Evolutionary conservation across 1,140 invertebrate species (phyloP), one percentile per base, ranked within the genome.

Genomic region (Streblospio benedicti): DNA sequence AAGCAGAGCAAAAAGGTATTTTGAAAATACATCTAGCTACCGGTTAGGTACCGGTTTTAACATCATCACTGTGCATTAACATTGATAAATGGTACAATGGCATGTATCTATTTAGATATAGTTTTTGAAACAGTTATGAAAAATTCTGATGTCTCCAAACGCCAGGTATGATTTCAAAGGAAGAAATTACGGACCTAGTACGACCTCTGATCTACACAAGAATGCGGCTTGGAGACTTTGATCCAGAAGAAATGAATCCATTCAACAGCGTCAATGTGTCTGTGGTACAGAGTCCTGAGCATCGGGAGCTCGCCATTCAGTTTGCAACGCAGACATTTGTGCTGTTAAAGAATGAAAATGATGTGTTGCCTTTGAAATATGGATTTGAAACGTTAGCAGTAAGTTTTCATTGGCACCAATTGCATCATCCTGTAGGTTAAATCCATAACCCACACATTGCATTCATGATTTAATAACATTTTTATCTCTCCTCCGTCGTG

Each of bases 201-300:
- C 66, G 67, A 43, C 74, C 74, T 9, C 62, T 77, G 31, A 72
- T 77, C 44, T 74, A 76, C 59, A 74, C 72, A 0, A 59, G 72
- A 50, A 4, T 61, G 38, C 43, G 54, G 23, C 63, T 74, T 14
- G 73, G 73, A 32, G 71, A 74, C 47, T 74, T 75, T 59, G 73
- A 75, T 63, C 73, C 73, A 12, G 64, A 66, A 28, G 52, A 64
- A 2, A 67, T 65, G 61, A 72, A 71, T 53, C 70, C 71, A 0
- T 75, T 69, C 58, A 61, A 57, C 31, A 41, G 47, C 1, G 25
- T 71, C 3, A 52, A 62, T 45, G 23, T 67, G 18, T 59, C 57
- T 43, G 49, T 67, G 18, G 60, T 72, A 6, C 66, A 73, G 44
- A 69, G 65, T 59, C 38, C 50, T 18, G 61, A 52, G 31, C 71